Evolutionary conservation across 2,797 vertebrate genomes (phyloP), one percentile per base, ranked within the genome.

Genomic region (Forpus xanthops): DNA sequence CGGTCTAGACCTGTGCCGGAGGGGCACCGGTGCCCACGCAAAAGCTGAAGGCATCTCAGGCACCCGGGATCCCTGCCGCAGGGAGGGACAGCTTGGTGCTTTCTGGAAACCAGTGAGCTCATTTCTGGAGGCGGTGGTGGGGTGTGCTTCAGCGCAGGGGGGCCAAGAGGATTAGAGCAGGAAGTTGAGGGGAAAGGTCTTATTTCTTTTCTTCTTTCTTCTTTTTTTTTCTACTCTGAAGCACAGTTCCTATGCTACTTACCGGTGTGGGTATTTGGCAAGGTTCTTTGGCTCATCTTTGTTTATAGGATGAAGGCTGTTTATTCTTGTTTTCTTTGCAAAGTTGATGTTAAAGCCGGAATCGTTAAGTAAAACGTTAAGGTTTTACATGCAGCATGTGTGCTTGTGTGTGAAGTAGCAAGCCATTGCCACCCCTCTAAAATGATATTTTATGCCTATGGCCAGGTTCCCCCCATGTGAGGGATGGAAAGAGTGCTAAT

Each of bases 71-170:
- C 47, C 50, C 60, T 10, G 64, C n/a, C 0, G 4, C 11, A 7
- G 33, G 25, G 52, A 86, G 33, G 47, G 11, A 64, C 2, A 3
- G 28, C 0, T 6, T 5, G 3, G 75, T 2, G 1, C 24, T 87
- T 94, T 85, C 91, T 93, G 93, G 87, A 91, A 92, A 80, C 53
- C 16, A 5, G 8, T 17, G 82, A 77, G 76, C 12, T 93, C 65
- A 30, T 61, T 93, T 89, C 82, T 67, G 91, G 82, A 72, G 93
- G 87, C 1, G 2, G 74, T 0, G 41, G 18, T 11, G 37, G 65
- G 37, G 23, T 42, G 11, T 53, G 87, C 95, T 87, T 56, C 64
- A 9, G 56, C 4, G 1, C 2, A 3, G 8, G 2, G 77, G n/a
- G 65, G 9, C 3, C 1, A 66, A n/a, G 20, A 85, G 52, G 39